Evolutionary conservation across 2,888 invertebrate genomes (phyloP).

Genomic region (Zhuqinia jingwanae): DNA sequence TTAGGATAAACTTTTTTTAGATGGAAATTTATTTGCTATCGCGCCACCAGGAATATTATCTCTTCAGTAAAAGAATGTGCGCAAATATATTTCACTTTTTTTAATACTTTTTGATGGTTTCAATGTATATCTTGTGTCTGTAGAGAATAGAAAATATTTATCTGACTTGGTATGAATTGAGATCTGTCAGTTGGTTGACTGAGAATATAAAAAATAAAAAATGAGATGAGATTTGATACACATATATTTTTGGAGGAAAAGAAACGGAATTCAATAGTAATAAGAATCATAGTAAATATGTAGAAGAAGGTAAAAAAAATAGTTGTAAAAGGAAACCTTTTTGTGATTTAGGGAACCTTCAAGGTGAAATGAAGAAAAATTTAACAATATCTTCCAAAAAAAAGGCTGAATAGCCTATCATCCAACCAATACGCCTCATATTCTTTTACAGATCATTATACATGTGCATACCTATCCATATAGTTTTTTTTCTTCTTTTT

Average conservation of each 20-base stretch:
- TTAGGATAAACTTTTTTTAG: not conserved
- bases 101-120: not conserved
- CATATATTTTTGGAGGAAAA: too few relatives aligned
- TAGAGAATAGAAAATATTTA: constrained; percentile 3
- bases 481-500: not conserved
- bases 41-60: not conserved
- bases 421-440: too few relatives aligned
- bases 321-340: not conserved
- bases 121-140: constrained; percentile 2
- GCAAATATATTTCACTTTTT: not conserved
- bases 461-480: too few relatives aligned
- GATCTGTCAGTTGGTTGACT: constrained; percentile 23
- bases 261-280: not conserved
- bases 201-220: not conserved
- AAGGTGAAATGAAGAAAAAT: not conserved
- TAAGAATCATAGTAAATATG: not conserved
- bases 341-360: not conserved
- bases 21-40: not conserved
- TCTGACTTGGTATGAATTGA: constrained; percentile 12
- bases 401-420: too few relatives aligned
- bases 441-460: too few relatives aligned
- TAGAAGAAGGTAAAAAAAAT: not conserved
- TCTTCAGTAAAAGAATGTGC: not conserved
- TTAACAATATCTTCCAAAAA: too few relatives aligned
- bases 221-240: constrained; percentile 24